phyloP scores from a whole-genome alignment of 2,797 vertebrate species.

The Taeniopygia guttata region DNA sequence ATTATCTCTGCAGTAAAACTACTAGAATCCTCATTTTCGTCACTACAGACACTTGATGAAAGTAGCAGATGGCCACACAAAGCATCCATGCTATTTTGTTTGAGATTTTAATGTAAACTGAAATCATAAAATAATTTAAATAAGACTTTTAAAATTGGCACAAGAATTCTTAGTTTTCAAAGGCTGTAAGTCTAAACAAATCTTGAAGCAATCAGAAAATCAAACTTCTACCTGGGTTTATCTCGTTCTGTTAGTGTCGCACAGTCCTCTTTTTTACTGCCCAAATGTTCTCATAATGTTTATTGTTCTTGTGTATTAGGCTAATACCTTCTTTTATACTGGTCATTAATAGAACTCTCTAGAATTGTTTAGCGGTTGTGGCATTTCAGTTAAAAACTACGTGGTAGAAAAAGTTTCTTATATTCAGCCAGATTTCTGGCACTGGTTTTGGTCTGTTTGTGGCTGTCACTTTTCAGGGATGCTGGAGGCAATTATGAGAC shows the following conservation, averaged over 20 bases:
- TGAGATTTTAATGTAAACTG: constrained; percentile 73
- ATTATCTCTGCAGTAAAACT: constrained; percentile 71
- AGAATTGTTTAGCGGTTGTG: background rate
- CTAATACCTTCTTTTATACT: background rate
- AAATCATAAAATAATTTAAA: constrained; percentile 70
- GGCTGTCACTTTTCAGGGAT: background rate
- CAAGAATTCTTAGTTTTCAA: constrained; percentile 11
- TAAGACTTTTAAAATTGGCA: constrained; percentile 58
- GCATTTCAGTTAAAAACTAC: background rate
- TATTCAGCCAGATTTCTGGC: background rate
- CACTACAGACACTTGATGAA: constrained; percentile 68
- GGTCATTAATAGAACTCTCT: background rate
- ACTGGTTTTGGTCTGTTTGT: background rate
- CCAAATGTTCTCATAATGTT: background rate
- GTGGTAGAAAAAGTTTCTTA: background rate
- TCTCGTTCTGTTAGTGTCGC: background rate
- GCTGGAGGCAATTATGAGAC: constrained; percentile 4
- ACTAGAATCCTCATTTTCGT: constrained; percentile 70
- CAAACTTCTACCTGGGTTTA: background rate
- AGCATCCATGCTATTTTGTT: constrained; percentile 73
- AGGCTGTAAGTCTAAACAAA: background rate
- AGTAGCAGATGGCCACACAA: constrained; percentile 75
- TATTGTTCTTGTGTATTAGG: background rate
- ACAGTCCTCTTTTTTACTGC: background rate
- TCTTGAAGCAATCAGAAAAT: background rate